Base-by-base conservation (phyloP, 2,888 invertebrate genomes). In the Nineta flava region DNA sequence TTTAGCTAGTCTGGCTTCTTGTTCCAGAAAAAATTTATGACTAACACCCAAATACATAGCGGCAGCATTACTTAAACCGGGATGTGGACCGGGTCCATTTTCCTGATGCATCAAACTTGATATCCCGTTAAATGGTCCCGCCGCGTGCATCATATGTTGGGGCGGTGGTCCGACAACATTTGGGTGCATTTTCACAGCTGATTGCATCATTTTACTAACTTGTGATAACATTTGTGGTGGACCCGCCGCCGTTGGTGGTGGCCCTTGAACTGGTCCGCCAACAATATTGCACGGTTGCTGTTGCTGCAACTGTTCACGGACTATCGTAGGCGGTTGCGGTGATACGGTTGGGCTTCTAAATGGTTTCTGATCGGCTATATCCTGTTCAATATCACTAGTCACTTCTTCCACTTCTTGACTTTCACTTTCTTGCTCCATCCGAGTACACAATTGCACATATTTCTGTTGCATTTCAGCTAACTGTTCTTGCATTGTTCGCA, bases 391-490 rank as follows among this genome's bases (percentile, higher is more conserved):
- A 61, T 83, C 83, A 71, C 82, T 83, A 58, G 77, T 77, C 53
- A 75, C 76, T 62, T 84, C 84, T 57, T 83, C 83, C 45, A 81
- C 75, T 61, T 84, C 83, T 57, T 80, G 79, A 57, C 82, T 81
- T 59, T 83, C 83, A 0, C 82, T 81, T 55, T 80, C 81, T 59
- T 83, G 82, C 58, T 87, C 87, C 77, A 87, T 87, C 57, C 87
- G 75, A 60, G 84, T 87, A 64, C 87, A 87, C 59, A 92, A 70
- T 67, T 90, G 87, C 63, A 84, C 77, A 67, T 92, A 92, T 64
- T 90, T 85, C 62, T 90, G 87, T 70, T 88, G 90, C 84, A 93
- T 91, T 64, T 84, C 85, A 10, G 87, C 88, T 52, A 92, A 70
- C 67, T 92, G 88, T 61, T 90, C 87, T 69, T 90, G 87, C 79